Base-by-base conservation (phyloP, 2,797 vertebrate species). In the Buceros bicornis region DNA sequence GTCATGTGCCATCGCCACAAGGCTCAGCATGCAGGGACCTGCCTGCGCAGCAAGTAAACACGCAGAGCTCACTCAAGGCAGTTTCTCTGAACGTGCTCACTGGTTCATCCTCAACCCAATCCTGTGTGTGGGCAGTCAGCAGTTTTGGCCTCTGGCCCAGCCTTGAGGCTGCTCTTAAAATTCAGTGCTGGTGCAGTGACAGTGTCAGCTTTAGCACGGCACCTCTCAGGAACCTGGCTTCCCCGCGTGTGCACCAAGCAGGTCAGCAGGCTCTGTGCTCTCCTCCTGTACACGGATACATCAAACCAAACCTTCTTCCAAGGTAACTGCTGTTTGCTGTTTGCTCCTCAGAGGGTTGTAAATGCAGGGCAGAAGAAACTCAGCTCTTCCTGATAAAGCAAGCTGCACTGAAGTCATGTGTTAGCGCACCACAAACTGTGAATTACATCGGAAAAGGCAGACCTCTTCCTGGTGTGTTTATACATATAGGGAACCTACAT, bases 91-190 rank as follows among this genome's bases (percentile, higher is more conserved):
- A 94, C 66, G 25, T 1, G 0, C 80, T 84, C 50, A 0, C 80
- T 26, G 62, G 24, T 76, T 93, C 90, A 66, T 86, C 93, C 95
- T 90, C 95, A 94, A 5, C 86, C 81, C 81, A 11, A 83, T 84
- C 90, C 93, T 8, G 1, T 2, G 4, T 66, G 83, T 10, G 90
- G 96, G 73, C 95, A 87, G 86, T 95, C 86, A 17, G 95, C 66
- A 80, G 25, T 84, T 82, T 53, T 96, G 95, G 96, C 96, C 93
- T 94, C 92, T 80, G 95, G 96, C 94, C 96, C 96, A 96, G 96
- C 95, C 96, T 97, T 72, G 88, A 96, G 94, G 95, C 95, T 93
- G 93, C 94, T 96, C 88, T 97, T 95, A 89, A 95, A 90, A 97
- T 96, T 96, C 96, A 96, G 90, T 2, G 43, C 62, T 0, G 88